phyloP scores from a whole-genome alignment of 2,888 invertebrate genomes.

The Minunthozetes semirufus region DNA sequence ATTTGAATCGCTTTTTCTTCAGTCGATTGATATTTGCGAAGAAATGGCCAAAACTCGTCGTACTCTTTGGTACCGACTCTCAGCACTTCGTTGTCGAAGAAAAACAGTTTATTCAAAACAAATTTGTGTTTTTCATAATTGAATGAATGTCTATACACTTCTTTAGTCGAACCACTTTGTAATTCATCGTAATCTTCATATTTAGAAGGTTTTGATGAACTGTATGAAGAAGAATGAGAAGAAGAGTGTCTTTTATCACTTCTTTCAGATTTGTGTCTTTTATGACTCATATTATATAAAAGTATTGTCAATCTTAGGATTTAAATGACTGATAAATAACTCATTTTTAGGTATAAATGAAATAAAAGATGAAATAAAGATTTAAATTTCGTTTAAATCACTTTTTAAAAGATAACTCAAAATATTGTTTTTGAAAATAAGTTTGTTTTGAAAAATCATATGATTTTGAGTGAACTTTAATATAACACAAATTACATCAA shows the following conservation, averaged over 20 bases:
- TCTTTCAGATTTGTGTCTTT: background rate
- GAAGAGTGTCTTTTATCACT: background rate
- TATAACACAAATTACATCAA: background rate
- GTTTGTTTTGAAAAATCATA: background rate
- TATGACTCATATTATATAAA: background rate
- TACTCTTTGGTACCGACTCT: constrained; percentile 39
- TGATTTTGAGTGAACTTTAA: background rate
- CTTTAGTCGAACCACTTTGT: background rate
- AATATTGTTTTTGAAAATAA: background rate
- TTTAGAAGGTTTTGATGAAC: background rate
- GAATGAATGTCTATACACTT: background rate
- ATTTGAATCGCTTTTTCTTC: constrained; percentile 34
- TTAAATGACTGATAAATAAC: background rate
- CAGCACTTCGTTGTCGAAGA: constrained; percentile 38
- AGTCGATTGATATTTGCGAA: constrained; percentile 40
- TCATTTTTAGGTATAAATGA: too few relatives aligned
- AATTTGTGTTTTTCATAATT: constrained; percentile 28
- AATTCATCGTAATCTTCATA: background rate
- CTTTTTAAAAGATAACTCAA: background rate
- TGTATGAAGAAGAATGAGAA: constrained; percentile 2
- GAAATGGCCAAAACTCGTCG: constrained; percentile 43
- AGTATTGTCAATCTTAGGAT: background rate
- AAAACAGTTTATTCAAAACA: constrained; percentile 41
- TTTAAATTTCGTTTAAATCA: too few relatives aligned
- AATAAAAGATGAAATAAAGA: too few relatives aligned